These are phyloP conservation scores for Chelmon rostratus DNA, from an alignment of 2,797 vertebrate species.

Conservation along the genomic window DNA sequence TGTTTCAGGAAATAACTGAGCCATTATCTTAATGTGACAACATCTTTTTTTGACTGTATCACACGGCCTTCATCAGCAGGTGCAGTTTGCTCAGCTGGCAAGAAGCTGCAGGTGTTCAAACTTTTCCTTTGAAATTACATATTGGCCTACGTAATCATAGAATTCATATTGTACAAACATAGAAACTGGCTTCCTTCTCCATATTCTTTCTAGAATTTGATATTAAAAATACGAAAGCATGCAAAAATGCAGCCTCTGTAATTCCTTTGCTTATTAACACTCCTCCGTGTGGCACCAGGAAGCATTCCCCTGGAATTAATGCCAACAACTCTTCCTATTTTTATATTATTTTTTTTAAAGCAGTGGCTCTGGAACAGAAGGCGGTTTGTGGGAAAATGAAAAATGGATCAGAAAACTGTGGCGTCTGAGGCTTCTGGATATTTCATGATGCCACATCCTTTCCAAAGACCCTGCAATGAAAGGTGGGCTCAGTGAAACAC, in stretches of 20 bases:
- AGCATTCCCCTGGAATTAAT: neutral
- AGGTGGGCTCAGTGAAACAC: constrained; percentile 4
- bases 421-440: constrained; percentile 14
- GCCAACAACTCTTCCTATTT: constrained; percentile 10
- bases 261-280: neutral
- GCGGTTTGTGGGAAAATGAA: constrained; percentile 26
- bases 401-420: constrained; percentile 8
- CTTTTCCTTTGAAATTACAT: neutral
- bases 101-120: neutral
- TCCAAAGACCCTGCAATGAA: constrained; percentile 1
- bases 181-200: neutral
- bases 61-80: too few species aligned
- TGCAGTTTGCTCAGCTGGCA: neutral
- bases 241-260: neutral
- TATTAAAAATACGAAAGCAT: neutral
- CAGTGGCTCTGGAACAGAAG: constrained; percentile 7
- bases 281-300: neutral
- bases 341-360: neutral
- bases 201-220: neutral
- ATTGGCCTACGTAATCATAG: too few species aligned
- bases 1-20: neutral
- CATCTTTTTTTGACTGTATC: too few species aligned
- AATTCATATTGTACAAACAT: too few species aligned
- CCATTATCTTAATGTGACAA: too few species aligned
- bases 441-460: constrained; percentile 28